Evolutionary conservation across 2,113 vertebrate species (phyloP).

Genomic region (Paramormyrops kingsleyae): DNA sequence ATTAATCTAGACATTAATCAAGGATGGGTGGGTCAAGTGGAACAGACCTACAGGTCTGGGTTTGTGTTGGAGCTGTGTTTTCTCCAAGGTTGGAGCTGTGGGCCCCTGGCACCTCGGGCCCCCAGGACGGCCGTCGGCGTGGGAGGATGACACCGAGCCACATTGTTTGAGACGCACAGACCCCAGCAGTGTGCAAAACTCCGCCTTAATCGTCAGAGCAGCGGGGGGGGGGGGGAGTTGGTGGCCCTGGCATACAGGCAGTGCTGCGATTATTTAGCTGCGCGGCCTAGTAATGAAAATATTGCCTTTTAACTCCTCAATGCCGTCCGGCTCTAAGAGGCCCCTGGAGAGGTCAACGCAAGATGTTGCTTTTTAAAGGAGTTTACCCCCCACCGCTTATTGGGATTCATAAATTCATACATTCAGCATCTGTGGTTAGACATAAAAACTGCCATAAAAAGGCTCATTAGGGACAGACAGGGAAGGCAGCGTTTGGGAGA

Average conservation of each 20-base stretch:
- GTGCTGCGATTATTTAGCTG: not conserved
- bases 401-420: not conserved
- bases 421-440: slow-evolving; percentile 1
- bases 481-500: not conserved
- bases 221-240: not conserved
- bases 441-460: not conserved
- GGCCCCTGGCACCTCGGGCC: not conserved
- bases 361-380: not conserved
- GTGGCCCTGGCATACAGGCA: not conserved
- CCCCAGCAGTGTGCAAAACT: not conserved
- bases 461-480: not conserved
- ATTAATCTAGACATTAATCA: slow-evolving; percentile 1
- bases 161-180: not conserved
- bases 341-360: not conserved
- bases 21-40: not conserved
- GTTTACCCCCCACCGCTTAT: not conserved
- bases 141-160: not conserved
- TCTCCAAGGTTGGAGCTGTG: not conserved
- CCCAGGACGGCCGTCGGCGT: not conserved
- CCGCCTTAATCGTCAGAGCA: not conserved
- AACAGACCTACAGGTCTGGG: not conserved
- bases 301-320: not conserved
- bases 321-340: not conserved
- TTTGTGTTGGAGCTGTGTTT: not conserved
- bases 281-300: not conserved